A percentile compares a stretch with the other conserved stretches of the same genome.
phyloP scores from a whole-genome alignment of 2,888 invertebrate genomes.

The Hydroisotoma schaefferi region DNA sequence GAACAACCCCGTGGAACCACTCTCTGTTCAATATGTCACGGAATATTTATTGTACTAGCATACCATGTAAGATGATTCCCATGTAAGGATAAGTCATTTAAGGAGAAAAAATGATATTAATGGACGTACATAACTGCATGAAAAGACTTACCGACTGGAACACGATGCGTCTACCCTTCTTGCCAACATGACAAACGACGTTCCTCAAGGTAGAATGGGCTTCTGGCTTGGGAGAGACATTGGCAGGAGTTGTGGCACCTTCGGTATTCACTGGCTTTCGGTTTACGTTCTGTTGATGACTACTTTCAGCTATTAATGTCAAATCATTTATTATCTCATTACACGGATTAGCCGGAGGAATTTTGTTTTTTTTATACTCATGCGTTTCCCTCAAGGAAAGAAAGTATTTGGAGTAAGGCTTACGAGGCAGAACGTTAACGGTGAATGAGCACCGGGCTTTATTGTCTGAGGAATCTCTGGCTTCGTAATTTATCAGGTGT shows the following conservation, averaged over 20 bases:
- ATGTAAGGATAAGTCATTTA: not conserved
- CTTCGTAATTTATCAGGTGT: constrained; percentile 56
- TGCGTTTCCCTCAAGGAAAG: too few species aligned
- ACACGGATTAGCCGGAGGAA: constrained; percentile 2
- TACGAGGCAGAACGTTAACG: constrained; percentile 45
- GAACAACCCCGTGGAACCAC: constrained; percentile 48
- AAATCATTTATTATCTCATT: not conserved
- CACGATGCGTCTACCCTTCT: constrained; percentile 47
- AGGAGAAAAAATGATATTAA: too few species aligned
- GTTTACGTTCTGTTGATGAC: not conserved
- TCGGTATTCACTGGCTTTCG: constrained; percentile 44
- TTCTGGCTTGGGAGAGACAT: constrained; percentile 34
- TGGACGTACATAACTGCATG: too few species aligned
- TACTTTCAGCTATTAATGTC: not conserved
- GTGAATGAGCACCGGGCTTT: constrained; percentile 56
- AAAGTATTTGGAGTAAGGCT: constrained; percentile 12
- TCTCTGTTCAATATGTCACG: constrained; percentile 37
- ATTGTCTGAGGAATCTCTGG: constrained; percentile 56
- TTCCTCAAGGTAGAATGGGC: constrained; percentile 43
- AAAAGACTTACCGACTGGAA: constrained; percentile 42
- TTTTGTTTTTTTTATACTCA: too few species aligned
- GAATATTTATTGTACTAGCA: too few species aligned
- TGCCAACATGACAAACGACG: constrained; percentile 49
- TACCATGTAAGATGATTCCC: too few species aligned
- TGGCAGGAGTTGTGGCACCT: constrained; percentile 26